A percentile compares a stretch with the other conserved stretches of the same genome.
Conservation (phyloP, 2,797 vertebrate genomes). For the Cossypha dichroa region DNA sequence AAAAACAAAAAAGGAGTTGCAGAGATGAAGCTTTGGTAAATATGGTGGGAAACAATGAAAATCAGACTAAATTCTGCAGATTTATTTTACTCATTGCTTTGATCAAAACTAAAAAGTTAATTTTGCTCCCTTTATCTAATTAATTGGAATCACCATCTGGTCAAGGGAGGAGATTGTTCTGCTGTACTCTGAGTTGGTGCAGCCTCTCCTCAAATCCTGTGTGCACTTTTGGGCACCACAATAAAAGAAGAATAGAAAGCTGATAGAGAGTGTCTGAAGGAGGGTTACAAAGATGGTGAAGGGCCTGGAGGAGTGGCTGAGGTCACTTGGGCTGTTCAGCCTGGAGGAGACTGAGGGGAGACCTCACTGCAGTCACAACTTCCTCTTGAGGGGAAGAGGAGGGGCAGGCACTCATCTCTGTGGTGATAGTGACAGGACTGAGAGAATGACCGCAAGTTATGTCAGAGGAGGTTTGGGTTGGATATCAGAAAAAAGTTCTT, state of each 20-base stretch:
- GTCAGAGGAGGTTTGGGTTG: no score
- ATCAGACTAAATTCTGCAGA: not conserved
- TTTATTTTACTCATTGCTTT: not conserved
- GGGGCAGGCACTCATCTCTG: accelerated
- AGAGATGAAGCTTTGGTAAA: not conserved
- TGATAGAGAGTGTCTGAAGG: accelerated
- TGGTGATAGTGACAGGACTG: not conserved
- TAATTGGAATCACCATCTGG: not conserved
- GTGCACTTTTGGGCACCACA: no score
- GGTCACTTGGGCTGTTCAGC: not conserved
- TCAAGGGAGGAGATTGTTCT: not conserved
- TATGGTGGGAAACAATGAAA: not conserved
- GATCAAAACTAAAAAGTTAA: not conserved
- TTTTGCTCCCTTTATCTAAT: not conserved
- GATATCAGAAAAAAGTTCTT: accelerated
- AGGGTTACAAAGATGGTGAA: not conserved
- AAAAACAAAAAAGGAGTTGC: not conserved
- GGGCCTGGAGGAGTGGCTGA: accelerated
- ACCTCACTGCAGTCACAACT: accelerated
- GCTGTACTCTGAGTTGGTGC: not conserved
- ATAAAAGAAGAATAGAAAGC: not conserved
- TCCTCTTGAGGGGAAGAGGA: not conserved
- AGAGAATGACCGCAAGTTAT: not conserved
- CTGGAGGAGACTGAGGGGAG: not conserved
- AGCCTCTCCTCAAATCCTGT: not conserved